These are phyloP conservation scores for Athene cunicularia DNA, from an alignment of 2,113 vertebrate species.

Conservation along the genomic window DNA sequence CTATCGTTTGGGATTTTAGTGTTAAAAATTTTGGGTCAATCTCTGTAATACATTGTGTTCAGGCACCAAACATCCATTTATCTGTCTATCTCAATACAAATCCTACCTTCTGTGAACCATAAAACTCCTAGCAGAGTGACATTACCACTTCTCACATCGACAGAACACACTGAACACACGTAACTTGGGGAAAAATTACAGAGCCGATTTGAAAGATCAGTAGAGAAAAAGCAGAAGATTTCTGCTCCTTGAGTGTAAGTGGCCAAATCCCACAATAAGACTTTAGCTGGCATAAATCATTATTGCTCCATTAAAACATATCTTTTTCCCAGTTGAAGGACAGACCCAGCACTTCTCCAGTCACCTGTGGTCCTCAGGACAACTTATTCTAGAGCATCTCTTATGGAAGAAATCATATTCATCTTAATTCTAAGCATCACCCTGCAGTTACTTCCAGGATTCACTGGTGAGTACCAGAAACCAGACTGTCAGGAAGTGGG, in stretches of 20 bases:
- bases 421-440: background rate
- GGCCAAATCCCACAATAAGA: background rate
- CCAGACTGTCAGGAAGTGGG: background rate
- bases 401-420: background rate
- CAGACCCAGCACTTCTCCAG: background rate
- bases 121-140: slow-evolving; percentile 41
- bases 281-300: background rate
- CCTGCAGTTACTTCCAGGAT: background rate
- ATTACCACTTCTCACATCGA: slow-evolving; percentile 39
- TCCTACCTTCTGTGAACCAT: slow-evolving; percentile 51
- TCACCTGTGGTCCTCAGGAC: background rate
- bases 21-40: slow-evolving; percentile 48
- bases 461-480: background rate
- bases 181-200: slow-evolving; percentile 37
- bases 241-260: background rate
- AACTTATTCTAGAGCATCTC: background rate
- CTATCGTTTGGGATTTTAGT: slow-evolving; percentile 1
- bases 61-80: slow-evolving; percentile 36
- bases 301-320: background rate
- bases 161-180: slow-evolving; percentile 23
- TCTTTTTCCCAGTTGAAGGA: background rate
- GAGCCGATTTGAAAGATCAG: slow-evolving; percentile 26
- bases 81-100: slow-evolving; percentile 62
- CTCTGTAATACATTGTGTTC: background rate
- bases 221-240: slow-evolving; percentile 21